Conservation (phyloP, 1,140 invertebrate genomes). For the Coenobita brevimanus region DNA sequence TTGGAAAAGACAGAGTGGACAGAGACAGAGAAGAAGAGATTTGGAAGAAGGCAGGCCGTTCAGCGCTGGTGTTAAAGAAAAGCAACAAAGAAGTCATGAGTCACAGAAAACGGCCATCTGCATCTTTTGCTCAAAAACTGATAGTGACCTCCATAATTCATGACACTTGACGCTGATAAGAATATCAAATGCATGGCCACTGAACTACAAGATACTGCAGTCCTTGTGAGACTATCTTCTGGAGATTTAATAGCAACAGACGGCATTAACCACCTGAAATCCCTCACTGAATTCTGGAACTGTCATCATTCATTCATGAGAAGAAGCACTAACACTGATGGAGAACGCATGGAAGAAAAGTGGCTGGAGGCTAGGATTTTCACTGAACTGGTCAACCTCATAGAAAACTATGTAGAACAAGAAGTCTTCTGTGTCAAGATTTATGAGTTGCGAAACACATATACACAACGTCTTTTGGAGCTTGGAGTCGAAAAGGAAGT, state of each 20-base stretch:
- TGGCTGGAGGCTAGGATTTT: background rate
- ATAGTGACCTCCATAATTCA: slow-evolving; percentile 5
- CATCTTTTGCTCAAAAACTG: slow-evolving; percentile 11
- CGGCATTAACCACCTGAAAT: background rate
- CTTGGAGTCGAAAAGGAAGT: slow-evolving; percentile 21
- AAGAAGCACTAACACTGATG: background rate
- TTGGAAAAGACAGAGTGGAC: background rate
- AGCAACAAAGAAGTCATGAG: background rate
- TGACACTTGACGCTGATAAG: background rate
- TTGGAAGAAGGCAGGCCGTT: background rate
- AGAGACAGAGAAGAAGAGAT: background rate
- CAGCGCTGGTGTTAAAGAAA: background rate
- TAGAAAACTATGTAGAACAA: background rate
- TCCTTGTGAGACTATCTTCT: background rate
- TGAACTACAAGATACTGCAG: slow-evolving; percentile 32
- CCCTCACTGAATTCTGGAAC: background rate
- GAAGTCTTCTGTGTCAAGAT: slow-evolving; percentile 20
- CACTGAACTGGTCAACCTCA: background rate
- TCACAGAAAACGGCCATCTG: background rate
- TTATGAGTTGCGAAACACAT: slow-evolving; percentile 19
- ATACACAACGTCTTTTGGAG: background rate
- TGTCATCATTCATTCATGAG: background rate
- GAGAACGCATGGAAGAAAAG: background rate
- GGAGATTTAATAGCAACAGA: background rate
- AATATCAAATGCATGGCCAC: slow-evolving; percentile 10